Conservation (phyloP, 2,888 invertebrate genomes). For the Lepas anatifera region DNA sequence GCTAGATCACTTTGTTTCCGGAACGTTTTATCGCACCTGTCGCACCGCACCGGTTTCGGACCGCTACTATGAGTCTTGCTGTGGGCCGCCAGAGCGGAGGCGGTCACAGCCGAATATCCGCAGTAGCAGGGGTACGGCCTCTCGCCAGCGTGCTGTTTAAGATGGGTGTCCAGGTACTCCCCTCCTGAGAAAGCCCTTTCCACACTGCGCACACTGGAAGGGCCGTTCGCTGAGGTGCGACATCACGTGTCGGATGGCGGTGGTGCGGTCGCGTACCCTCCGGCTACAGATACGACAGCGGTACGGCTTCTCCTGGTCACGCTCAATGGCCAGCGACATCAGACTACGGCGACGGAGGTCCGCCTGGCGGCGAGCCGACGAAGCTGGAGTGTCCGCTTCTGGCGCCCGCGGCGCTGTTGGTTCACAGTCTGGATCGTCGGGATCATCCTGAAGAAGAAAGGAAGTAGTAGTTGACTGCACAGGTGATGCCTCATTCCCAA, state of each 20-base stretch:
- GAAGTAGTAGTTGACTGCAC: no score
- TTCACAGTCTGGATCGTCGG: not conserved
- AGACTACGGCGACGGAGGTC: not conserved
- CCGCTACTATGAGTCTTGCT: not conserved
- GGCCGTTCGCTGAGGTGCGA: not conserved
- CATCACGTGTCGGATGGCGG: conserved; percentile 1
- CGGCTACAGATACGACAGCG: not conserved
- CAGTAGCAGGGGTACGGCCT: not conserved
- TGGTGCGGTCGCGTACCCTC: not conserved
- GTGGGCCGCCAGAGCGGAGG: not conserved
- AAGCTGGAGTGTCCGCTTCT: not conserved
- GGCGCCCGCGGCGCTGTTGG: not conserved
- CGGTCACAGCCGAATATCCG: not conserved
- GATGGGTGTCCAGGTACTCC: not conserved
- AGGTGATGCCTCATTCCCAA: no score
- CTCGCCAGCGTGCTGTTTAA: not conserved
- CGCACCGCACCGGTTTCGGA: not conserved
- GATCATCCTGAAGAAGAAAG: not conserved
- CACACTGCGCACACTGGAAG: not conserved
- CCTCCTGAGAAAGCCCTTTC: not conserved
- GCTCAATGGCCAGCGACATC: not conserved
- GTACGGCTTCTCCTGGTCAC: not conserved
- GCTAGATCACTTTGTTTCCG: not conserved
- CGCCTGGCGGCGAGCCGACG: not conserved
- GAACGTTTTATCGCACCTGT: not conserved